These are phyloP conservation scores for Vombatus ursinus DNA, from an alignment of 2,113 vertebrate species.

Conservation along the genomic window DNA sequence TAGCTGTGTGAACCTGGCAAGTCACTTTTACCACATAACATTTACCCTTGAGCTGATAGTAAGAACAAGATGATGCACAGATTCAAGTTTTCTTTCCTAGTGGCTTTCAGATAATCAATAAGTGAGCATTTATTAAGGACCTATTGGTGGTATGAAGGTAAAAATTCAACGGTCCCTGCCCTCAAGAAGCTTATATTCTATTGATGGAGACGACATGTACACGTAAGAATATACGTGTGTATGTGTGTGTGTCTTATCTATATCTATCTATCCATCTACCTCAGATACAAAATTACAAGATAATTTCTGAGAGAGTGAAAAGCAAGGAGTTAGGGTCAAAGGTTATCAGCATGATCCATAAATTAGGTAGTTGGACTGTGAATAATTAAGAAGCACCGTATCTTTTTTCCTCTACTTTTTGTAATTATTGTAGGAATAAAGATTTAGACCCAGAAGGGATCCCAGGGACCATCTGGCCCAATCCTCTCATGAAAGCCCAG, in stretches of 20 bases:
- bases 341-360: not conserved
- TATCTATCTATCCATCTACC: no score
- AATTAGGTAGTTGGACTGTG: not conserved
- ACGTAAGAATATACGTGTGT: not conserved
- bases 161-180: not conserved
- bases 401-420: not conserved
- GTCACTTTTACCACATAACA: not conserved
- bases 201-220: not conserved
- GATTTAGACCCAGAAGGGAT: not conserved
- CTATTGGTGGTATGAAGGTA: not conserved
- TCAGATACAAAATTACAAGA: not conserved
- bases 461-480: not conserved
- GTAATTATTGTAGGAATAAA: not conserved
- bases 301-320: not conserved
- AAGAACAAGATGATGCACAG: not conserved
- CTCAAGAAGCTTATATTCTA: not conserved
- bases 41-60: not conserved
- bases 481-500: not conserved
- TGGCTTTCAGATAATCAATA: not conserved
- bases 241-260: not conserved
- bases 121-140: not conserved
- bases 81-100: not conserved
- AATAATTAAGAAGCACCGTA: not conserved
- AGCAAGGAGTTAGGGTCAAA: not conserved
- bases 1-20: not conserved